phyloP scores from a whole-genome alignment of 2,888 invertebrate genomes.

The Aplocera efformata region DNA sequence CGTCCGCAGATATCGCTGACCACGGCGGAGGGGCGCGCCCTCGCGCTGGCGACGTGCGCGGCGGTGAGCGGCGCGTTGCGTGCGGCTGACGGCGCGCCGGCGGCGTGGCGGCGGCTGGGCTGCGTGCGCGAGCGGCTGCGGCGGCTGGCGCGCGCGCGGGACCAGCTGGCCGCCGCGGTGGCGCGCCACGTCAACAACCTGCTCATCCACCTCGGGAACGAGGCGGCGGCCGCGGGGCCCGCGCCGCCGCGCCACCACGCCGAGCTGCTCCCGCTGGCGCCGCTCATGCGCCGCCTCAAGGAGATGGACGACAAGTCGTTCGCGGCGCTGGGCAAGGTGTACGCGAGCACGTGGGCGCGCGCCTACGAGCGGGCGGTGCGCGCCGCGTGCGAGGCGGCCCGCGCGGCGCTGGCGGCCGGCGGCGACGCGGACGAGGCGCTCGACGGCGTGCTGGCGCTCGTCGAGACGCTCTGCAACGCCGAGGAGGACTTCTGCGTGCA shows the following conservation, averaged over 20 bases:
- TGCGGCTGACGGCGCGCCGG: slow-evolving; percentile 32
- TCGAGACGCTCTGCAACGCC: slow-evolving; percentile 94
- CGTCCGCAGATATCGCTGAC: slow-evolving; percentile 40
- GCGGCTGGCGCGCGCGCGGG: slow-evolving; percentile 48
- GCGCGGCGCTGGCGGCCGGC: slow-evolving; percentile 61
- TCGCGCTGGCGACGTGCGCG: slow-evolving; percentile 47
- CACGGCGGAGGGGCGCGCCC: slow-evolving; percentile 49
- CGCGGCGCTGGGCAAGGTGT: slow-evolving; percentile 88
- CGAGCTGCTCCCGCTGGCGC: slow-evolving; percentile 92
- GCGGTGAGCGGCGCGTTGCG: slow-evolving; percentile 43
- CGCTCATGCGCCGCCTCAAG: slow-evolving; percentile 95
- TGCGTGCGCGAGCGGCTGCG: slow-evolving; percentile 58
- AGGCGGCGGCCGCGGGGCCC: slow-evolving; percentile 47
- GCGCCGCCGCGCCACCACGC: slow-evolving; percentile 92
- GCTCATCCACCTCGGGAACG: slow-evolving; percentile 93
- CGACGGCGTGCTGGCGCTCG: slow-evolving; percentile 85
- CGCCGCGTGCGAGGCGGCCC: slow-evolving; percentile 88
- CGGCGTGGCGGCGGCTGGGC: slow-evolving; percentile 47
- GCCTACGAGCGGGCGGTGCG: slow-evolving; percentile 93
- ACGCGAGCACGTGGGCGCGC: slow-evolving; percentile 90
- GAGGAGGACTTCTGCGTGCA: slow-evolving; percentile 97
- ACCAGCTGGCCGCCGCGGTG: slow-evolving; percentile 84
- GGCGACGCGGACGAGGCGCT: slow-evolving; percentile 45
- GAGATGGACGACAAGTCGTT: slow-evolving; percentile 92
- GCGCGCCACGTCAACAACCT: slow-evolving; percentile 96